Evolutionary conservation across 2,113 vertebrate genomes (phyloP).

Genomic region (Saguinus imperator): DNA sequence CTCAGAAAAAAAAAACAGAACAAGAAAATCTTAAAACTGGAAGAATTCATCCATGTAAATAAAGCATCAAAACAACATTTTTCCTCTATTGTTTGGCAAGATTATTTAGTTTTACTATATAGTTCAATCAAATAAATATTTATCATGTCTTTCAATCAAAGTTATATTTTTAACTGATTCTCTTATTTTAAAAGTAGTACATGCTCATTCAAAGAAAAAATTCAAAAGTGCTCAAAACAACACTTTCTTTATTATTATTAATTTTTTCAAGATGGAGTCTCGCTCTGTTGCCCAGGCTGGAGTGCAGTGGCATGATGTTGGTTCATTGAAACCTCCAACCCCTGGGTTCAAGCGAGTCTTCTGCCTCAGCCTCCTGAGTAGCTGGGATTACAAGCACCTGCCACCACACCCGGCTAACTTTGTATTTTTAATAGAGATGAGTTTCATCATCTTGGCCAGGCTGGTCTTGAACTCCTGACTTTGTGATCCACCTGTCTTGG

Average conservation of each 20-base stretch:
- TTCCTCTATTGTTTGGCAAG: neutral
- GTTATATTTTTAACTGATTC: neutral
- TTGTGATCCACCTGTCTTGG: too few species aligned
- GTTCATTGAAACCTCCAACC: too few species aligned
- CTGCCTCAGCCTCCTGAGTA: too few species aligned
- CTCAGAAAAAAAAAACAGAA: neutral
- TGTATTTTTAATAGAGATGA: too few species aligned
- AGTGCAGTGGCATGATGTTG: too few species aligned
- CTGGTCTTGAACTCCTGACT: too few species aligned
- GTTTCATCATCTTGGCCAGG: too few species aligned
- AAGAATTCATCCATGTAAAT: neutral
- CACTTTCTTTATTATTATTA: neutral
- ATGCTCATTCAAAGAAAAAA: neutral
- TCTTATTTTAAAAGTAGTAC: slow-evolving; percentile 30
- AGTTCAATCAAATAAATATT: neutral
- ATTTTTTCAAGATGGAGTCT: too few species aligned
- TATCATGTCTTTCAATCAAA: neutral
- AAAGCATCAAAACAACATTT: neutral
- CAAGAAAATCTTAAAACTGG: neutral
- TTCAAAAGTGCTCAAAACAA: neutral
- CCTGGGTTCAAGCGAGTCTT: too few species aligned
- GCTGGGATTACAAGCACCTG: too few species aligned
- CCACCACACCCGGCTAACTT: too few species aligned
- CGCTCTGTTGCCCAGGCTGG: too few species aligned
- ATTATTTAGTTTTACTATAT: neutral